Evolutionary conservation across 2,888 invertebrate genomes (phyloP), one percentile per base, ranked within the genome.

Genomic region (Spialia ferax): DNA sequence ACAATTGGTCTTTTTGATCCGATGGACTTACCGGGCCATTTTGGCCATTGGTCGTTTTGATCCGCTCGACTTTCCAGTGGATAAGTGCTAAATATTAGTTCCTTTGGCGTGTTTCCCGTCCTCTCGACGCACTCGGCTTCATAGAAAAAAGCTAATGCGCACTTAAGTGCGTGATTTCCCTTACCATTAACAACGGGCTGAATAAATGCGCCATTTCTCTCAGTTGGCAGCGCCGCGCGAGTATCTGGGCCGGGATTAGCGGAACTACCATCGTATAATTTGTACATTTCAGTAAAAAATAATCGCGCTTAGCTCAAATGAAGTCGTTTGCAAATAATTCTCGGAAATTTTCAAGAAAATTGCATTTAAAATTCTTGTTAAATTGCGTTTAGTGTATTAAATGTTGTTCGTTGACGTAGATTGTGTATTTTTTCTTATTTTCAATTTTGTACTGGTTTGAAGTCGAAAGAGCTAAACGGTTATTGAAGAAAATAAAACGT

Each of bases 151-250:
- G 67, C 62, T 67, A 60, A 68, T 61, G 67, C 62, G 26, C 56
- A 35, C 67, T 67, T 67, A 67, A 68, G 67, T 62, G 68, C 68
- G 62, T 62, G 68, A 62, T 68, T 62, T 57, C 68, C 55, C 62
- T 62, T 18, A 42, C 61, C 67, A 62, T 67, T 67, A 67, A 66
- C 54, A 66, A 45, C 60, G 56, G 48, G 8, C 67, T 59, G 61
- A 50, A 68, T 68, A 68, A 68, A 62, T 50, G 67, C 18, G 66
- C 66, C 66, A 32, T 59, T 66, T 66, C 26, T 54, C 29, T 7
- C 35, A 42, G 29, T 10, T 48, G 15, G 26, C 52, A 52, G 38
- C 52, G 59, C 59, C 35, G 52, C 52, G 54, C 60, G 22, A 22
- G 50, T 60, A 23, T 56, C 52, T 60, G 59, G 11, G 45, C 60